These are phyloP conservation scores for Ariolimax columbianus DNA, from an alignment of 2,888 invertebrate genomes.

Conservation along the genomic window DNA sequence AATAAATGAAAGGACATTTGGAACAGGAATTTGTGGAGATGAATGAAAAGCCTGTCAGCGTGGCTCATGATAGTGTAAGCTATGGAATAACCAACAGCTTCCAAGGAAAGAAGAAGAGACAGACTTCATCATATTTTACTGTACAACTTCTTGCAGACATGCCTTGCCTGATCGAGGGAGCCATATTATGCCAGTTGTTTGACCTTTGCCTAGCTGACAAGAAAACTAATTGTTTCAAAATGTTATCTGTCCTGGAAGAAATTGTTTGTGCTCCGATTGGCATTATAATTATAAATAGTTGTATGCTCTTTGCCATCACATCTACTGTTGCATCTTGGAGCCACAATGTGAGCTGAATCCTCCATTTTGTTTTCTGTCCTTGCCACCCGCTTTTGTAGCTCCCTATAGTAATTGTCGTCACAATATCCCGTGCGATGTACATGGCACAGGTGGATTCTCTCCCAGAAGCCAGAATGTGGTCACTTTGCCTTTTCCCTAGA, in stretches of 20 bases:
- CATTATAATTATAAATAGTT: not conserved
- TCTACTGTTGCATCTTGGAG: not conserved
- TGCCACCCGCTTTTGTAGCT: not conserved
- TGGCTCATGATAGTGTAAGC: no score
- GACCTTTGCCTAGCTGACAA: no score
- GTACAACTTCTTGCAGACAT: no score
- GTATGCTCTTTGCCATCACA: not conserved
- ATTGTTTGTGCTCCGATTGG: not conserved
- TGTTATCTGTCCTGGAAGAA: not conserved
- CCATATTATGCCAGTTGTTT: no score
- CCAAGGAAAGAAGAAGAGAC: no score
- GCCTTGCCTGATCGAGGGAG: no score
- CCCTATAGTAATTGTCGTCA: conserved; percentile 34
- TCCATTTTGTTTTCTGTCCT: not conserved
- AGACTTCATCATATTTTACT: no score
- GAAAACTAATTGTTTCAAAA: no score
- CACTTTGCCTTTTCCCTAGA: conserved; percentile 74
- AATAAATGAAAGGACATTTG: no score
- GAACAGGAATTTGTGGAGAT: no score
- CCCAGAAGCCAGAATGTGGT: conserved; percentile 73
- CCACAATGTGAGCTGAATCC: not conserved
- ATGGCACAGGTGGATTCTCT: conserved; percentile 54
- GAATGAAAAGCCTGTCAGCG: no score
- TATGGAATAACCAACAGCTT: no score
- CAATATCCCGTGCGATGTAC: conserved; percentile 38